A percentile compares a stretch with the other conserved stretches of the same genome.
phyloP scores from a whole-genome alignment of 2,888 invertebrate genomes.

The Coenonympha glycerion region DNA sequence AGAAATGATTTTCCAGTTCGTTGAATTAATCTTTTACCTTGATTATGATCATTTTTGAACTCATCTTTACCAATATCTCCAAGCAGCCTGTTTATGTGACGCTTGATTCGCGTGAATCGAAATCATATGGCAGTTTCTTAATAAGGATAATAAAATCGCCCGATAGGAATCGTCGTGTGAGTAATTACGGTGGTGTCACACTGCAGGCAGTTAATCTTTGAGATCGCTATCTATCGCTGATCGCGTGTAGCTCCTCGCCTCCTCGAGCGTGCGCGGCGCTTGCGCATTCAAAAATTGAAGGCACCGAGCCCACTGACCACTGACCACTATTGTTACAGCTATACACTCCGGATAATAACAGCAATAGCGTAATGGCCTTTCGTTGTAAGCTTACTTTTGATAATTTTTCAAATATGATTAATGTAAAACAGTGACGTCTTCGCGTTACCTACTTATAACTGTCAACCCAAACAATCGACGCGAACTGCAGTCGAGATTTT shows the following conservation, averaged over 20 bases:
- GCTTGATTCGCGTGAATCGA: slow-evolving; percentile 30
- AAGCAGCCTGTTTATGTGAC: slow-evolving; percentile 18
- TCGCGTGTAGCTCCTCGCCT: slow-evolving; percentile 54
- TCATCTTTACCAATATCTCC: too few relatives aligned
- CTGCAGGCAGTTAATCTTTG: slow-evolving; percentile 62
- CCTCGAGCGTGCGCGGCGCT: slow-evolving; percentile 36
- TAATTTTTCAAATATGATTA: slow-evolving; percentile 53
- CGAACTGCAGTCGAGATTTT: slow-evolving; percentile 6
- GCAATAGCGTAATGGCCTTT: slow-evolving; percentile 58
- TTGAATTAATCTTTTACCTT: too few relatives aligned
- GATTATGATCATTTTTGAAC: too few relatives aligned
- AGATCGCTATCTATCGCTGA: slow-evolving; percentile 65
- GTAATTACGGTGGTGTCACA: slow-evolving; percentile 67
- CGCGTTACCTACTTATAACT: slow-evolving; percentile 31
- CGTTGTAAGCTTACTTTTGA: slow-evolving; percentile 50
- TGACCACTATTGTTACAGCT: slow-evolving; percentile 44
- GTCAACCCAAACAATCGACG: slow-evolving; percentile 22
- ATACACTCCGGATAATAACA: slow-evolving; percentile 32
- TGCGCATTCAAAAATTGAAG: slow-evolving; percentile 31
- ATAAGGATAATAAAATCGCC: slow-evolving; percentile 48
- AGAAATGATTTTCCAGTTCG: too few relatives aligned
- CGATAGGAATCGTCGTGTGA: slow-evolving; percentile 60
- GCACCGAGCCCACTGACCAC: too few relatives aligned
- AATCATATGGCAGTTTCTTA: slow-evolving; percentile 28
- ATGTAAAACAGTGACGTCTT: slow-evolving; percentile 36